Evolutionary conservation across 2,797 vertebrate species (phyloP).

Genomic region (Molothrus aeneus): DNA sequence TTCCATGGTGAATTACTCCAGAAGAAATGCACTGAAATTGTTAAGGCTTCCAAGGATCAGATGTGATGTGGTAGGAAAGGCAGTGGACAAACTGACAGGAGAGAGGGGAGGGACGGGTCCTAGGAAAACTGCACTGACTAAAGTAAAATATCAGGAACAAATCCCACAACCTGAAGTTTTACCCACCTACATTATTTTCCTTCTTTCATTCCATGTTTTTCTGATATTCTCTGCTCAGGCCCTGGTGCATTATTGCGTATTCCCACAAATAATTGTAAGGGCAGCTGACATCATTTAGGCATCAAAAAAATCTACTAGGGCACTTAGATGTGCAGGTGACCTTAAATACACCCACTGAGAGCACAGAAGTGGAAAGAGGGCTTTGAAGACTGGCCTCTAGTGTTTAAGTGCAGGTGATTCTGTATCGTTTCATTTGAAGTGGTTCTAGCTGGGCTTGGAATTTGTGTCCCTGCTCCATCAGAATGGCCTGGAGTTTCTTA

Average conservation of each 20-base stretch:
- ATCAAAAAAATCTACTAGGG: neutral
- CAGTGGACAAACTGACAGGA: neutral
- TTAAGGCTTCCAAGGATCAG: neutral
- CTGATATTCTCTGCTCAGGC: neutral
- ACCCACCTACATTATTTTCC: neutral
- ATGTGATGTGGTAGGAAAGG: neutral
- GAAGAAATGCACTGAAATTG: neutral
- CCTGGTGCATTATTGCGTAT: neutral
- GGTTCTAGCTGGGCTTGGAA: slow-evolving; percentile 58
- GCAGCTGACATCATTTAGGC: neutral
- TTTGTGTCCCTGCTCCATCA: slow-evolving; percentile 64
- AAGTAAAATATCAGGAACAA: neutral
- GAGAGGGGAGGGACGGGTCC: neutral
- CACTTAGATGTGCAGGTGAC: slow-evolving; percentile 8
- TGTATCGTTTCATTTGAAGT: slow-evolving; percentile 12
- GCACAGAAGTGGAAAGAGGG: neutral
- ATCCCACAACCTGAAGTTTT: neutral
- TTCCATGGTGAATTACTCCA: neutral
- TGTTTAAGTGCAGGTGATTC: slow-evolving; percentile 49
- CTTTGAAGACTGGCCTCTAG: neutral
- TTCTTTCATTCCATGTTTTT: neutral
- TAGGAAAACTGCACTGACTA: neutral
- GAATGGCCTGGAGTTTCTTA: slow-evolving; percentile 76
- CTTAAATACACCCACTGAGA: slow-evolving; percentile 4
- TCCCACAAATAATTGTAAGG: neutral